Evolutionary conservation across 2,113 vertebrate species (phyloP).

Genomic region (Chlorodrepanis virens): DNA sequence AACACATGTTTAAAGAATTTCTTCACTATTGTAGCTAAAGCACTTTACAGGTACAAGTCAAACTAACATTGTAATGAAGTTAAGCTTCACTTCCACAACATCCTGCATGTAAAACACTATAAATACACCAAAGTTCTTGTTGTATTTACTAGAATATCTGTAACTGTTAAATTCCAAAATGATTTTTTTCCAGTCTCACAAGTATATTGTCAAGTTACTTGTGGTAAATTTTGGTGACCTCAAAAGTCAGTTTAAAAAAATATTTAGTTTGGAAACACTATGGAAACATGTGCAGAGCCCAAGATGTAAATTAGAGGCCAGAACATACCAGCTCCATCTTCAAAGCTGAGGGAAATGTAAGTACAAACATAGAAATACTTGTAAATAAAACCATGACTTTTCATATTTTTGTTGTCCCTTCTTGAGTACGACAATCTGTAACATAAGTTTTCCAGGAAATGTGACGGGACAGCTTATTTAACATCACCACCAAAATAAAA

Average conservation of each 20-base stretch:
- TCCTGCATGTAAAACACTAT: background rate
- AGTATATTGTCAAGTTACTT: background rate
- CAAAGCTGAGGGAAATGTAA: background rate
- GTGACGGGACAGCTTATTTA: background rate
- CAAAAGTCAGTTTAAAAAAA: background rate
- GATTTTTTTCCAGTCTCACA: background rate
- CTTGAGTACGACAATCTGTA: accelerated
- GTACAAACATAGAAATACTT: background rate
- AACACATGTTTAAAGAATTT: background rate
- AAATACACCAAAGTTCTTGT: background rate
- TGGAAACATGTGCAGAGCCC: background rate
- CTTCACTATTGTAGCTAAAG: background rate
- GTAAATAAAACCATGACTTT: background rate
- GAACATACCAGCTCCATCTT: background rate
- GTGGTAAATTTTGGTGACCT: background rate
- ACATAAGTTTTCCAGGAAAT: background rate
- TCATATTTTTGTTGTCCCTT: background rate
- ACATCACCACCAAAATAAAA: background rate
- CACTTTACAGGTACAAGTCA: background rate
- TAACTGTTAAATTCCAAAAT: background rate
- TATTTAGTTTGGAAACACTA: background rate
- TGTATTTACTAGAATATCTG: background rate
- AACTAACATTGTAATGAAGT: background rate
- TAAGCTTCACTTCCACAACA: background rate
- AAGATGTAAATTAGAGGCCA: background rate